Evolutionary conservation across 2,888 invertebrate species (phyloP), one percentile per base, ranked within the genome.

Genomic region (Calliopum simillimum): DNA sequence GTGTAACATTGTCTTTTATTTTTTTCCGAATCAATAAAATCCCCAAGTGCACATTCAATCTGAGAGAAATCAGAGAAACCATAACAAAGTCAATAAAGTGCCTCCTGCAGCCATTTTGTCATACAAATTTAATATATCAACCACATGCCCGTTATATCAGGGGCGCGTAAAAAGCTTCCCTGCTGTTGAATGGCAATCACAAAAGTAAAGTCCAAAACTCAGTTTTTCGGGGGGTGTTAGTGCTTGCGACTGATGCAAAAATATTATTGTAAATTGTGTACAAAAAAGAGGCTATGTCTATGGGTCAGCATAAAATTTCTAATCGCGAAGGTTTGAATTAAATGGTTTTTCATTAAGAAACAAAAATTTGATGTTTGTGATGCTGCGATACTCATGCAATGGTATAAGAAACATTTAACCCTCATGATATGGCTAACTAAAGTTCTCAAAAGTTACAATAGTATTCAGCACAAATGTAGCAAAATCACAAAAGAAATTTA

Each of bases 281-380:
- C 77, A 73, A 77, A 73, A 77, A 73, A 68, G 81, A 77, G 80
- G 84, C 82, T 80, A 80, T 81, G 80, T 77, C 77, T 71, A 81
- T 77, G 82, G 84, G 84, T 83, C 80, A 83, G 82, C 84, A 83
- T 83, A 81, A 84, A 83, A 84, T 84, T 83, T 79, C 81, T 83
- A 82, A 83, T 81, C 82, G 78, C 75, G 46, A 61, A 19, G 63
- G 33, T 64, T 58, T 25, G 47, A 47, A 41, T 25, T 43, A 55
- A 23, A 33, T 6, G 11, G 49, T 49, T n/a, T 16, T 49, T 49
- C 49, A 33, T 33, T 33, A 33, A n/a, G n/a, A n/a, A n/a, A 33
- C 33, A 33, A 33, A 33, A 33, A 33, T 5, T 33, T 33, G 33
- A 8, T 33, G 2, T 8, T 5, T 6, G 33, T 33, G 33, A 8